phyloP scores from a whole-genome alignment of 2,113 vertebrate genomes.

The Corvus moneduloides region DNA sequence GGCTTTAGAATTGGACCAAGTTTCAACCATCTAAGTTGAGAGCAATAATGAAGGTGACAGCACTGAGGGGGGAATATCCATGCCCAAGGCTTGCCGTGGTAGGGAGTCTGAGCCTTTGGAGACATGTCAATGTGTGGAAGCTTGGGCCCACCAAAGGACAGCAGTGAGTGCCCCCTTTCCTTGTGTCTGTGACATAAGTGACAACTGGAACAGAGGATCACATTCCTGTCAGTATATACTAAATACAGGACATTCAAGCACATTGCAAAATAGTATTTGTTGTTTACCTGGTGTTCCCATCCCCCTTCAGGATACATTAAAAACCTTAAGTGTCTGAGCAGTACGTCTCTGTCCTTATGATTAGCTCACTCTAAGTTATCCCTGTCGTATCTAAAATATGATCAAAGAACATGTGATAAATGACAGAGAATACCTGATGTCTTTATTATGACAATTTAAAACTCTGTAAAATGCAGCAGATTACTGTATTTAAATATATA shows the following conservation, averaged over 20 bases:
- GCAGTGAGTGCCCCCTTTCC: background rate
- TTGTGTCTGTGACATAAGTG: background rate
- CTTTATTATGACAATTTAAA: background rate
- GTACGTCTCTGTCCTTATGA: accelerated
- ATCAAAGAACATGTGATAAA: background rate
- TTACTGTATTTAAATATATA: background rate
- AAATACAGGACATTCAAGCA: accelerated
- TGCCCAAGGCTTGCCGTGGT: too few relatives aligned
- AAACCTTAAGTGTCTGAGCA: background rate
- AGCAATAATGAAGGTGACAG: background rate
- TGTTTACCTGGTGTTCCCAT: background rate
- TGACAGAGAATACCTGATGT: background rate
- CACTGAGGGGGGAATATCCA: accelerated
- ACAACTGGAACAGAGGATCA: background rate
- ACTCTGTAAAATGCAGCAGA: background rate
- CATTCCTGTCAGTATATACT: background rate
- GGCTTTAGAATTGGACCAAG: background rate
- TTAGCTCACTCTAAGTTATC: background rate
- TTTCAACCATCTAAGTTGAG: background rate
- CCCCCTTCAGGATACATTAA: background rate
- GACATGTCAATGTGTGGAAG: too few relatives aligned
- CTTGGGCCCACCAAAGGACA: background rate
- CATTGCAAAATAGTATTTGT: accelerated
- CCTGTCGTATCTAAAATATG: background rate
- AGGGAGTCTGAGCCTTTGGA: background rate